Percentiles rank a stretch among this genome's conserved stretches.
Conservation (phyloP, 2,888 invertebrate species). For the Drosophila siamana region DNA sequence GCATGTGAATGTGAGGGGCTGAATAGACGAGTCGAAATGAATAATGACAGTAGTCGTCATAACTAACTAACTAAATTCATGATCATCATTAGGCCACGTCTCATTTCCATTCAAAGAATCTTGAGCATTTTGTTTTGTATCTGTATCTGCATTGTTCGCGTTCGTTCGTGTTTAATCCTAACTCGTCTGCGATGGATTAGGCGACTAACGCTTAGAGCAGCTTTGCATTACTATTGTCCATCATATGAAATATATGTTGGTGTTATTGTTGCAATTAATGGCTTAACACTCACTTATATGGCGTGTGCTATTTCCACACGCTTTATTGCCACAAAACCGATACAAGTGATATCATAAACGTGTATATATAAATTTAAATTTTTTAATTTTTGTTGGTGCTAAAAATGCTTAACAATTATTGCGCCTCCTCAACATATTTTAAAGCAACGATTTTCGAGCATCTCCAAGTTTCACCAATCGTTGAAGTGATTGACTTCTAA, state of each 20-base stretch:
- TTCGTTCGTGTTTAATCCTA: not conserved
- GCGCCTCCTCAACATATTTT: not conserved
- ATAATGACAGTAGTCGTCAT: constrained; percentile 27
- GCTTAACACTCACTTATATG: constrained; percentile 7
- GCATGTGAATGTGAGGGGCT: constrained; percentile 7
- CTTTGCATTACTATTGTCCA: not conserved
- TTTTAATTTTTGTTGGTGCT: too few species aligned
- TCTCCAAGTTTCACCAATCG: too few species aligned
- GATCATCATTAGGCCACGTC: constrained; percentile 32
- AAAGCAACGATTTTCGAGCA: too few species aligned
- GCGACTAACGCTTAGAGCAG: not conserved
- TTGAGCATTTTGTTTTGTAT: constrained; percentile 13
- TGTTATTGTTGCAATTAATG: not conserved
- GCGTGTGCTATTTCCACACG: not conserved
- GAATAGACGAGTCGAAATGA: not conserved
- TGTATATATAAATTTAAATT: not conserved
- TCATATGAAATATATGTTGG: constrained; percentile 5
- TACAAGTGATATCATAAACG: not conserved
- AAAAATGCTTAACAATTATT: not conserved
- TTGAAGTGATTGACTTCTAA: too few species aligned
- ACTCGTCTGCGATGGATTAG: not conserved
- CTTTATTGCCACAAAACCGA: not conserved
- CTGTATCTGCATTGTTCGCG: not conserved
- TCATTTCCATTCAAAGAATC: constrained; percentile 19
- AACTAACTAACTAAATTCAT: constrained; percentile 19